phyloP scores from a whole-genome alignment of 2,888 invertebrate genomes.

The Ypsolopha sequella region DNA sequence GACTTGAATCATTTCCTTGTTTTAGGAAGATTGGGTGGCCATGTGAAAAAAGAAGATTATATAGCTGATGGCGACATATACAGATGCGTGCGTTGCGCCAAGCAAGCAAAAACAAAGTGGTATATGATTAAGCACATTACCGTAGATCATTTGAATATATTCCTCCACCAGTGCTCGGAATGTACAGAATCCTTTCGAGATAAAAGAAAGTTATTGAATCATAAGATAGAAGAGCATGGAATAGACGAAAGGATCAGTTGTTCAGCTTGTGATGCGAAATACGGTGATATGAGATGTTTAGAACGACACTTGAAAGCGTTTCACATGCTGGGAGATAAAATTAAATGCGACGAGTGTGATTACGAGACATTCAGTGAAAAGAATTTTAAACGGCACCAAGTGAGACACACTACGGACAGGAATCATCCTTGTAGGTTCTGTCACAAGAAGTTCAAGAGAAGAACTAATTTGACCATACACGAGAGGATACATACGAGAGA shows the following conservation, averaged over 20 bases:
- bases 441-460: conserved; percentile 13
- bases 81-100: conserved; percentile 32
- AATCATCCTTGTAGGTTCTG: conserved; percentile 17
- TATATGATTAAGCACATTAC: background rate
- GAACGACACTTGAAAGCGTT: background rate
- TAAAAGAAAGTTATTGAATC: background rate
- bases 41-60: conserved; percentile 24
- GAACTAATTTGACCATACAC: background rate
- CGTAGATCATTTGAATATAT: background rate
- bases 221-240: background rate
- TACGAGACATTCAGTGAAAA: background rate
- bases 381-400: background rate
- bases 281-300: background rate
- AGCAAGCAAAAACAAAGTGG: conserved; percentile 7
- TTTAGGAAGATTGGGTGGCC: no score
- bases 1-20: no score
- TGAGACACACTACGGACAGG: conserved; percentile 13
- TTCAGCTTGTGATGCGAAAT: background rate
- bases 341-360: background rate
- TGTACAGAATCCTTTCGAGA: background rate
- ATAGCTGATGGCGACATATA: conserved; percentile 20
- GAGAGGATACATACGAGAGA: conserved; percentile 3
- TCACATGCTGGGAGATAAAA: background rate
- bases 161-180: background rate
- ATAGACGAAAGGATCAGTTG: background rate